Evolutionary conservation across 2,888 invertebrate genomes (phyloP).

Genomic region (Phalangium opilio): DNA sequence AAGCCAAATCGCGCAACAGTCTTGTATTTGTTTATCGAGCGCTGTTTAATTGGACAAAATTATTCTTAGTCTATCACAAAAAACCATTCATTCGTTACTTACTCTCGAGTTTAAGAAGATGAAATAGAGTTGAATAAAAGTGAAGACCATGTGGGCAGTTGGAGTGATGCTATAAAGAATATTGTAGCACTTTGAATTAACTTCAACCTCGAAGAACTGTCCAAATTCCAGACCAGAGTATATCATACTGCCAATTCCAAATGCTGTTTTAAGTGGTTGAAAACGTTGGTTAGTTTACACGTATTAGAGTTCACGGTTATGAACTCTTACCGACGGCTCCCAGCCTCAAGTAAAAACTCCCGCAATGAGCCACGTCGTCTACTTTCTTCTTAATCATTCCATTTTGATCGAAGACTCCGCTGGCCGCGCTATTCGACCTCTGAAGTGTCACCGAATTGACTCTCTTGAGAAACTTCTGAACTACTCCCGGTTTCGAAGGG

Average conservation of each 20-base stretch:
- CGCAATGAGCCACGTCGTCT: conserved; percentile 46
- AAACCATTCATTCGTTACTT: conserved; percentile 17
- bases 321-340: conserved; percentile 61
- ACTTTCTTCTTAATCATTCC: conserved; percentile 7
- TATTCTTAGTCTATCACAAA: background rate
- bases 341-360: conserved; percentile 81
- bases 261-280: conserved; percentile 46
- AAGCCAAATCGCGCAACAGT: conserved; percentile 77
- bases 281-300: no score
- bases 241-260: conserved; percentile 93
- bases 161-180: conserved; percentile 77
- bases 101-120: conserved; percentile 95
- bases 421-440: background rate
- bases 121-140: conserved; percentile 95
- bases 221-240: conserved; percentile 90
- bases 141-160: conserved; percentile 83
- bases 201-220: conserved; percentile 80
- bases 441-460: conserved; percentile 12
- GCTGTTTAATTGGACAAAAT: background rate
- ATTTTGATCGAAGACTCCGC: conserved; percentile 1
- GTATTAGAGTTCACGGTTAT: conserved; percentile 19
- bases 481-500: background rate
- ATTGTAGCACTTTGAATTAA: conserved; percentile 80
- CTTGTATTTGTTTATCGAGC: conserved; percentile 39
- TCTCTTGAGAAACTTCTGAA: conserved; percentile 6